These are phyloP conservation scores for Drosophila rubida DNA, from an alignment of 2,888 invertebrate genomes.

Conservation along the genomic window DNA sequence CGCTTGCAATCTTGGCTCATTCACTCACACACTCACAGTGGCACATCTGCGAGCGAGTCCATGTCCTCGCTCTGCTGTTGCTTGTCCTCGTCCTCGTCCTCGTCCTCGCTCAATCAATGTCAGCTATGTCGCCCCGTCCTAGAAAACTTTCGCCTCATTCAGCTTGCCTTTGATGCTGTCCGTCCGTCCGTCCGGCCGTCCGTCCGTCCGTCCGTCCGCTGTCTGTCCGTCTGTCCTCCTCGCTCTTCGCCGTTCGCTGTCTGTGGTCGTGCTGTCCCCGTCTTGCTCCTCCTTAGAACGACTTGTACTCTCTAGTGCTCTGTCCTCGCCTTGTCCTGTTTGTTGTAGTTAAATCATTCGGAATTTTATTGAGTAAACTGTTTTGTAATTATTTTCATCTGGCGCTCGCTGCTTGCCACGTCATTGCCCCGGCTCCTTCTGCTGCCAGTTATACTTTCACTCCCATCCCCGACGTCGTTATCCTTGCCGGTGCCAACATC, in stretches of 20 bases:
- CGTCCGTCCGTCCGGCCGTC: neutral
- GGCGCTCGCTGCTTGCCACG: conserved; percentile 27
- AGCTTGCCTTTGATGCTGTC: conserved; percentile 48
- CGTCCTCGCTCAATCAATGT: conserved; percentile 73
- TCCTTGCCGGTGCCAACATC: conserved; percentile 7
- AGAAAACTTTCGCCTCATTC: conserved; percentile 45
- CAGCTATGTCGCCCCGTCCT: conserved; percentile 39
- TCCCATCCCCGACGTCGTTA: conserved; percentile 24
- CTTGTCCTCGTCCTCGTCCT: conserved; percentile 3
- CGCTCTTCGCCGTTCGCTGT: conserved; percentile 8
- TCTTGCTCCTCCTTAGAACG: neutral
- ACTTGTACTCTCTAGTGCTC: conserved; percentile 22
- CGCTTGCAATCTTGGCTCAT: conserved; percentile 53
- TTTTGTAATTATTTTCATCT: conserved; percentile 76
- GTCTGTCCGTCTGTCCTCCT: conserved; percentile 4
- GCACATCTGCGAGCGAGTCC: conserved; percentile 3
- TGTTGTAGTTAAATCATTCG: conserved; percentile 71
- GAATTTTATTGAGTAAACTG: conserved; percentile 76
- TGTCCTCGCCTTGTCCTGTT: conserved; percentile 25
- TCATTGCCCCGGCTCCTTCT: conserved; percentile 24
- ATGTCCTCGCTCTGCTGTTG: neutral
- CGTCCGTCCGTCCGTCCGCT: conserved; percentile 2
- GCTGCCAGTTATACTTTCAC: neutral
- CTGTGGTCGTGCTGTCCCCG: conserved; percentile 30
- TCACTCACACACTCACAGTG: conserved; percentile 44